Evolutionary conservation across 2,797 vertebrate species (phyloP), one percentile per base, ranked within the genome.

Genomic region (Megaceryle alcyon): DNA sequence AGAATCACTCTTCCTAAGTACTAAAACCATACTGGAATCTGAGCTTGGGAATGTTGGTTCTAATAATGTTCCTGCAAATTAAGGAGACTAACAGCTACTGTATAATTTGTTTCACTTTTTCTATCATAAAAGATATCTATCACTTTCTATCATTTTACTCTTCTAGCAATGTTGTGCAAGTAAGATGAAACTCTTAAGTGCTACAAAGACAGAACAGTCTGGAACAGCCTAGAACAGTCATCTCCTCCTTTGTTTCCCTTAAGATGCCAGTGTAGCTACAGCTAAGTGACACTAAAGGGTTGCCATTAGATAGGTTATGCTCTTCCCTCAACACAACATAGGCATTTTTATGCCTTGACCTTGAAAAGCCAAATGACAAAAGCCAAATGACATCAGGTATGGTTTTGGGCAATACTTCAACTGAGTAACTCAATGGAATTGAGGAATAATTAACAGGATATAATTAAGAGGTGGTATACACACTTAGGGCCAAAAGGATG

Each of bases 31-130:
- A 82, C 73, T 91, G 90, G 80, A 78, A 75, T 96, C 17, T 95
- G 82, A 86, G 65, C 80, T 79, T 79, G 82, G 21, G 22, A 49
- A 14, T 94, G 79, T 31, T 94, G 92, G 31, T 82, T 94, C 66
- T 94, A 86, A 71, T 79, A 86, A 92, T 92, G 54, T 68, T 91
- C 94, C 92, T 95, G 87, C 54, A 94, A 95, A 97, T 95, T 73
- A 95, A 92, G 86, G 88, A 95, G 77, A 96, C 90, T 95, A 92
- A 94, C 29, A 93, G 70, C 88, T 94, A 65, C 77, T 65, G 80
- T 76, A 54, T 88, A 56, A 84, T 76, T 95, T 91, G 80, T 91
- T 81, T 81, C 53, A 86, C 49, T 44, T 88, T 82, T 87, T 71
- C 73, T 82, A 10, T 53, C 68, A 85, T 49, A 76, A 79, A 92